A percentile compares a stretch with the other conserved stretches of the same genome.
These are phyloP conservation scores for Castor canadensis DNA, from an alignment of 2,113 vertebrate species.

Conservation along the genomic window DNA sequence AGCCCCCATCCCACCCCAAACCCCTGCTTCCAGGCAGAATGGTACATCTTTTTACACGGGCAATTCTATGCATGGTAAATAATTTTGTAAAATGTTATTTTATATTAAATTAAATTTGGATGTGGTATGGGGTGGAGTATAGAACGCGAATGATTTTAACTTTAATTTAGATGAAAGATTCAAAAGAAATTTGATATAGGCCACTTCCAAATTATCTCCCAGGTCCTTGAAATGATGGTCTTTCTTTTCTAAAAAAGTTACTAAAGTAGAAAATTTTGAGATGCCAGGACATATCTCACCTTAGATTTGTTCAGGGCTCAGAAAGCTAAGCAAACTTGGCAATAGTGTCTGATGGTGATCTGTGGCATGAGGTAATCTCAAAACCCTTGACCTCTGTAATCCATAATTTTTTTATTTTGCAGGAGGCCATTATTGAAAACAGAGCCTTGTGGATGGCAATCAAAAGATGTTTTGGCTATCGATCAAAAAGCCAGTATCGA, in stretches of 20 bases:
- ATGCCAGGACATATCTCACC: neutral
- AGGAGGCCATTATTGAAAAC: conserved; percentile 87
- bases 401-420: conserved; percentile 63
- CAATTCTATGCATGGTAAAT: neutral
- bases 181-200: neutral
- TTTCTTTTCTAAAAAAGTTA: neutral
- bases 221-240: neutral
- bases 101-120: neutral
- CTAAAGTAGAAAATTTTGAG: neutral
- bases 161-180: neutral
- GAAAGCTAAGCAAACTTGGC: neutral
- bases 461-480: conserved; percentile 79
- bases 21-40: too few species aligned
- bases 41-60: neutral
- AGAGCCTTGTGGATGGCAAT: conserved; percentile 82
- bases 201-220: neutral
- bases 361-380: neutral
- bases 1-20: too few species aligned
- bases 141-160: conserved; percentile 25
- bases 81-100: neutral
- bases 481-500: conserved; percentile 83
- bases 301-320: neutral
- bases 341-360: neutral
- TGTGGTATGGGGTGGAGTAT: neutral
- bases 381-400: neutral